Conservation (phyloP, 2,113 vertebrate genomes). For the Catharus fuscescens region DNA sequence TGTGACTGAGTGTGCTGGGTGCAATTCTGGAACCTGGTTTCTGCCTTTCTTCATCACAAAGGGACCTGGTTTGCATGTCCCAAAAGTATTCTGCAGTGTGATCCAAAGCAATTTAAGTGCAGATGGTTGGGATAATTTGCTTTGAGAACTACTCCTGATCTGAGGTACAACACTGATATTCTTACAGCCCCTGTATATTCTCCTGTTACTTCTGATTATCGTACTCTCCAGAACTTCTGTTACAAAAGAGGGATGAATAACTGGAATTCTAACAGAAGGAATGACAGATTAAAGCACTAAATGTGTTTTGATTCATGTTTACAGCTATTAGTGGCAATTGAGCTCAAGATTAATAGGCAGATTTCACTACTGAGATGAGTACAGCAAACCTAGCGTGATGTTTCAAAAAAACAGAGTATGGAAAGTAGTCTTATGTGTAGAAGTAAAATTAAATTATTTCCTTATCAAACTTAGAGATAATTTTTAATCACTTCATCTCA, state of each 20-base stretch:
- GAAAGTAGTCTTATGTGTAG: background rate
- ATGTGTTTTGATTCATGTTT: background rate
- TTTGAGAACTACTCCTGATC: background rate
- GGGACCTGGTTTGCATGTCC: accelerated
- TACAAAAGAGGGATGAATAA: background rate
- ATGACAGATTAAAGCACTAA: background rate
- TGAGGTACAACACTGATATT: background rate
- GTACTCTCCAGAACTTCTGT: background rate
- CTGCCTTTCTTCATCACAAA: background rate
- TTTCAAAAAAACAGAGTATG: background rate
- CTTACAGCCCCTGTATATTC: background rate
- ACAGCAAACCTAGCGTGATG: background rate
- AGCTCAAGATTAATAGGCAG: background rate
- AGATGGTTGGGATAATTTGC: background rate
- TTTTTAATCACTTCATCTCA: background rate
- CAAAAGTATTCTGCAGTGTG: background rate
- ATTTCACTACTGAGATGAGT: background rate
- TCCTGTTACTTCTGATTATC: background rate
- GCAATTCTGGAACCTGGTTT: background rate
- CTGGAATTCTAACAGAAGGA: background rate
- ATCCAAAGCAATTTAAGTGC: background rate
- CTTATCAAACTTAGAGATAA: background rate
- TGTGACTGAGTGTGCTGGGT: background rate
- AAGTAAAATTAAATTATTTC: background rate
- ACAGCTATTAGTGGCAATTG: background rate